These are phyloP conservation scores for Brenthis daphne DNA, from an alignment of 2,888 invertebrate genomes.

Conservation along the genomic window DNA sequence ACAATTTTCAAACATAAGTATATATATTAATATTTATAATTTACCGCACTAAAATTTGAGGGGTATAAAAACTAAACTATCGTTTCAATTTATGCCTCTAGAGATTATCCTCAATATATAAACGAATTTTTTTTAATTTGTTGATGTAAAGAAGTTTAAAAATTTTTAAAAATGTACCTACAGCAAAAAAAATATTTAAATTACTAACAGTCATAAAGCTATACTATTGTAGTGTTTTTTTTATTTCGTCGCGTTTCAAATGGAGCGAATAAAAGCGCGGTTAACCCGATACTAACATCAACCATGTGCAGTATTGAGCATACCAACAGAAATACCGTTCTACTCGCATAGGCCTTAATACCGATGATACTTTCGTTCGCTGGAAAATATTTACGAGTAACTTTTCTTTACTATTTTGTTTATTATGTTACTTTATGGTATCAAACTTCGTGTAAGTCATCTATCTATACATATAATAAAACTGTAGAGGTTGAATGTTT, in stretches of 20 bases:
- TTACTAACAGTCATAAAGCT: not conserved
- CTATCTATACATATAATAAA: slow-evolving; percentile 4
- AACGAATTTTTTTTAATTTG: too few species aligned
- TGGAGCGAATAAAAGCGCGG: slow-evolving; percentile 47
- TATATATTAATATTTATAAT: too few species aligned
- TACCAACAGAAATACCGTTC: slow-evolving; percentile 35
- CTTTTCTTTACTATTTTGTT: slow-evolving; percentile 49
- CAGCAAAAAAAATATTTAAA: not conserved
- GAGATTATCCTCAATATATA: too few species aligned
- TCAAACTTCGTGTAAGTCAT: slow-evolving; percentile 41
- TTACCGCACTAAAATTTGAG: too few species aligned
- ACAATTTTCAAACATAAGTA: too few species aligned
- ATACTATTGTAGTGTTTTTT: slow-evolving; percentile 32
- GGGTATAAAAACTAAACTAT: too few species aligned
- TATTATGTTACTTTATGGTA: slow-evolving; percentile 57
- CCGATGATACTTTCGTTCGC: slow-evolving; percentile 24
- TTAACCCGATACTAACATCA: slow-evolving; percentile 24
- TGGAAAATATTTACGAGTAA: slow-evolving; percentile 39
- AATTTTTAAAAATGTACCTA: not conserved
- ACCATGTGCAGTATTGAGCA: slow-evolving; percentile 32
- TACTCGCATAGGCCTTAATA: slow-evolving; percentile 23
- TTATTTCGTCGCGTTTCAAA: slow-evolving; percentile 47
- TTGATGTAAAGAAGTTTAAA: not conserved
- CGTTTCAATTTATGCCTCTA: too few species aligned
- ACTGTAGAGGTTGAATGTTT: too few species aligned